Evolutionary conservation across 2,888 invertebrate genomes (phyloP), one percentile per base, ranked within the genome.

Genomic region (Leucophora obtusa): DNA sequence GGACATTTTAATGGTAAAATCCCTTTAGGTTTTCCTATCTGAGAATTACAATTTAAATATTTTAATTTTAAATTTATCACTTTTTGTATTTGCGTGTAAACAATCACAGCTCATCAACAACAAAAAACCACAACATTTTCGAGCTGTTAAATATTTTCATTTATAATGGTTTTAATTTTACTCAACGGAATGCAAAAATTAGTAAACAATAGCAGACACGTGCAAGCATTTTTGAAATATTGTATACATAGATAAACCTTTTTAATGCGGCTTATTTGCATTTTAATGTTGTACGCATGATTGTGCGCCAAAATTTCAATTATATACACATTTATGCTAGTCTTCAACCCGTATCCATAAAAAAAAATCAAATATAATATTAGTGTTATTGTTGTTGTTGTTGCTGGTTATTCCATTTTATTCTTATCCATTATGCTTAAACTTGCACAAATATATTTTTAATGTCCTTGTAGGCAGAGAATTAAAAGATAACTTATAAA

Each of bases 231-330:
- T 38, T 38, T 38, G 2, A 38, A 28, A 28, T 38, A 38, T 38
- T 11, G 38, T 38, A 38, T 28, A 38, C 14, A 38, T 2, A 38
- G 38, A 10, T 14, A 47, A 47, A 47, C 43, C 6, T 0, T n/a
- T 47, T 63, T 79, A 69, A 69, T 70, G 56, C 59, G 60, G 65
- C 59, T 60, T 79, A 79, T 73, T 74, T 79, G 73, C 73, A 74
- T 65, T 65, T 79, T 38, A 63, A 59, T 60, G 69, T 65, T 28
- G 73, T 43, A 65, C 59, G 47, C 63, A 63, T 73, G 69, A 63
- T 63, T 3, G 3, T 65, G 43, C 59, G 65, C 47, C 59, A 56
- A 72, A 78, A 69, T 50, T 59, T 38, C 15, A 56, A 10, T 28
- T 58, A 33, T 54, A 28, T 54, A 18, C 56, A 53, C n/a, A 58